Evolutionary conservation across 2,113 vertebrate species (phyloP).

Genomic region (Diglossa brunneiventris): DNA sequence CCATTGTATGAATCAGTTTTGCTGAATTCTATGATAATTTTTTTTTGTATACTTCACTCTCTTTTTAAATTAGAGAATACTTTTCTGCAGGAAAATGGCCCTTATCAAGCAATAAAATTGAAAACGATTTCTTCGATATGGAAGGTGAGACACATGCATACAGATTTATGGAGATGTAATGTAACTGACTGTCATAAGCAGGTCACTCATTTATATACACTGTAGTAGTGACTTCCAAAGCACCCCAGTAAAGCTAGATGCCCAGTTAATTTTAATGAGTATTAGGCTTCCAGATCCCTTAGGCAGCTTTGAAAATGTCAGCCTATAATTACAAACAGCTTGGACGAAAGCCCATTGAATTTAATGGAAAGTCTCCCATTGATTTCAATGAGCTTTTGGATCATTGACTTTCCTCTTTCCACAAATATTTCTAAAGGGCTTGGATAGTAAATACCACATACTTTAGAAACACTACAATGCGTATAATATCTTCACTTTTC

Average conservation of each 20-base stretch:
- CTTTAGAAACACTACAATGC: neutral
- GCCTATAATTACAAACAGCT: slow-evolving; percentile 22
- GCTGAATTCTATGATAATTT: neutral
- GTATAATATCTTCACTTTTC: neutral
- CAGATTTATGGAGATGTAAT: neutral
- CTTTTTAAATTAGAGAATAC: neutral
- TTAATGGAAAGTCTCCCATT: slow-evolving; percentile 33
- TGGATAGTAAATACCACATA: neutral
- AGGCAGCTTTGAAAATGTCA: slow-evolving; percentile 56
- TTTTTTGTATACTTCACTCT: neutral
- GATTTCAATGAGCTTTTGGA: slow-evolving; percentile 40
- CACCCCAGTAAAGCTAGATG: slow-evolving; percentile 1
- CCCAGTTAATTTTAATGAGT: slow-evolving; percentile 46
- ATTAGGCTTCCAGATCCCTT: slow-evolving; percentile 34
- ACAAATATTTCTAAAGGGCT: slow-evolving; percentile 4
- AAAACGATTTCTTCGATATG: neutral
- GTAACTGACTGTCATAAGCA: neutral
- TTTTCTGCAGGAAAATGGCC: neutral
- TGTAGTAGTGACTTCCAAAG: neutral
- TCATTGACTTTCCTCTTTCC: slow-evolving; percentile 3
- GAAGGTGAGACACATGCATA: neutral
- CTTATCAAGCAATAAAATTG: neutral
- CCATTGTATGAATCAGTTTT: neutral
- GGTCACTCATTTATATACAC: slow-evolving; percentile 1
- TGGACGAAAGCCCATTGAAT: slow-evolving; percentile 29